Evolutionary conservation across 2,888 invertebrate genomes (phyloP).

Genomic region (Pristionchus maxplancki): DNA sequence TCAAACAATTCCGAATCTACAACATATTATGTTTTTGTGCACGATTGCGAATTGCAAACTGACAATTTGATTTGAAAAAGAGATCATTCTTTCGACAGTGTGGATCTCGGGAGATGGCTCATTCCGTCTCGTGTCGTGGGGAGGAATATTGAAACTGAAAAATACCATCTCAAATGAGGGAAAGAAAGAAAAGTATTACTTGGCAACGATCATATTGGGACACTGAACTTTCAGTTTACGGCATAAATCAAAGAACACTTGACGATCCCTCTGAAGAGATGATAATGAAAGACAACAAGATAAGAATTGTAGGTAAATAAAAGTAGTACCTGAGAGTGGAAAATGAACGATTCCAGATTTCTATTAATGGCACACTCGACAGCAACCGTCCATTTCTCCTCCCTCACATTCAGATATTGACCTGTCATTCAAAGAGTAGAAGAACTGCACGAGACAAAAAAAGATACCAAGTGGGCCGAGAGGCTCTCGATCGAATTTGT

Average conservation of each 20-base stretch:
- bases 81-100: conserved; percentile 56
- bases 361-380: conserved; percentile 60
- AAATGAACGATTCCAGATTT: conserved; percentile 55
- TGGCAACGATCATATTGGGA: conserved; percentile 55
- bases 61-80: conserved; percentile 52
- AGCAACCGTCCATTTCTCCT: conserved; percentile 64
- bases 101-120: conserved; percentile 54
- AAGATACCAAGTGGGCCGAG: conserved; percentile 73
- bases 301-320: neutral
- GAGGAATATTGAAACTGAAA: conserved; percentile 54
- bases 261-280: conserved; percentile 53
- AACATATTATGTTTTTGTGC: conserved; percentile 30
- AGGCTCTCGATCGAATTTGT: conserved; percentile 60
- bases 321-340: conserved; percentile 49
- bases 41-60: neutral
- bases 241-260: conserved; percentile 34
- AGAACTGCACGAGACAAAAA: too few relatives aligned
- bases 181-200: conserved; percentile 30
- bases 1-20: conserved; percentile 62
- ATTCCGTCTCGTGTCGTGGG: conserved; percentile 53
- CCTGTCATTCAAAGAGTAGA: conserved; percentile 57
- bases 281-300: too few relatives aligned
- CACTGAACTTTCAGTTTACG: neutral
- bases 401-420: conserved; percentile 62
- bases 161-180: neutral